phyloP scores from a whole-genome alignment of 2,888 invertebrate species.

The Hypselothyrea guttata region DNA sequence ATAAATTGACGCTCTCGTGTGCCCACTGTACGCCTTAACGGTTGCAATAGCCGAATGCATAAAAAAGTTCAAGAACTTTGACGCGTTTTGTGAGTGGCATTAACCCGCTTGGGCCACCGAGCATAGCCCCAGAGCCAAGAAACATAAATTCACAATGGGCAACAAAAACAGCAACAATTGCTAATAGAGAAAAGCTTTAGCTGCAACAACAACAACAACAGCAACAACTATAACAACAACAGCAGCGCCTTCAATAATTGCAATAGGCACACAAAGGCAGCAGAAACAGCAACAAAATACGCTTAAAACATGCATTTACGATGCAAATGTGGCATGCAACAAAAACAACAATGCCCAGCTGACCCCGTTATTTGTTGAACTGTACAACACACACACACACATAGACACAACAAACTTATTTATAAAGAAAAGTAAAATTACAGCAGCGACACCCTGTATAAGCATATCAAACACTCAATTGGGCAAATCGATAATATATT shows the following conservation, averaged over 20 bases:
- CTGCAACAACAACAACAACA: not conserved
- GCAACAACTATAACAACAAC: slow-evolving; percentile 5
- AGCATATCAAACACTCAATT: too few relatives aligned
- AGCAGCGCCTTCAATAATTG: slow-evolving; percentile 56
- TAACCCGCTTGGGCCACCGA: slow-evolving; percentile 66
- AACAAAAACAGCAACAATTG: slow-evolving; percentile 31
- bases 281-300: slow-evolving; percentile 38
- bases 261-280: slow-evolving; percentile 23
- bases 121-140: slow-evolving; percentile 38
- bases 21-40: slow-evolving; percentile 30
- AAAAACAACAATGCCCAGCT: slow-evolving; percentile 60
- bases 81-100: slow-evolving; percentile 55
- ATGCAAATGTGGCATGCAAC: slow-evolving; percentile 65
- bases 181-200: slow-evolving; percentile 42
- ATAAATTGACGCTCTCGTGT: too few relatives aligned
- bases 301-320: slow-evolving; percentile 56
- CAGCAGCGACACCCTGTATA: too few relatives aligned
- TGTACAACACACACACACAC: slow-evolving; percentile 39
- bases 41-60: slow-evolving; percentile 47
- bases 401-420: slow-evolving; percentile 7
- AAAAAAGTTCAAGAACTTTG: slow-evolving; percentile 66
- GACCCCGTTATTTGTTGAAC: slow-evolving; percentile 75
- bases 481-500: too few relatives aligned
- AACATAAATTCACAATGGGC: slow-evolving; percentile 54
- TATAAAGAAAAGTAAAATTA: not conserved